Conservation (phyloP, 2,888 invertebrate genomes). For the Eurytoma californica region DNA sequence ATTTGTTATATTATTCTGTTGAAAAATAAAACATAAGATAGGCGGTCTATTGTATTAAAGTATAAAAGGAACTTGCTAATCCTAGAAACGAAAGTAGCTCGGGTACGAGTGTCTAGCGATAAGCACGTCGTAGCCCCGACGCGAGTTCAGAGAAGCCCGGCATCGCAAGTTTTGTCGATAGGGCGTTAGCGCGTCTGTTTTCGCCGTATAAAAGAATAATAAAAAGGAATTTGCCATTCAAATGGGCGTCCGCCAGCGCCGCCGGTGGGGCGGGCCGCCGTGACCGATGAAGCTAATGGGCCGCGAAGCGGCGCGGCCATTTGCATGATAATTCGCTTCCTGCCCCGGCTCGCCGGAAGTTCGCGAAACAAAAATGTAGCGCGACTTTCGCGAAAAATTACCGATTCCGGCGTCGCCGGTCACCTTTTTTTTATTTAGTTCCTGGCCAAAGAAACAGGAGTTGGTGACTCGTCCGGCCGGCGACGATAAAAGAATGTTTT, state of each 20-base stretch:
- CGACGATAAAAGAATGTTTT: no score
- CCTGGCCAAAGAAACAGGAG: no score
- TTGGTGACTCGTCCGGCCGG: no score
- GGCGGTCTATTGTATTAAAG: no score
- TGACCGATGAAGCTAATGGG: slow-evolving; percentile 68
- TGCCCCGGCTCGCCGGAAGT: slow-evolving; percentile 59
- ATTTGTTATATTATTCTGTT: no score
- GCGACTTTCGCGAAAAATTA: slow-evolving; percentile 25
- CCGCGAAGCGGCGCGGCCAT: slow-evolving; percentile 65
- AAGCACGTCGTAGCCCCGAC: neutral
- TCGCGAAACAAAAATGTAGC: slow-evolving; percentile 60
- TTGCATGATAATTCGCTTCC: slow-evolving; percentile 68
- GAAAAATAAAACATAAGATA: no score
- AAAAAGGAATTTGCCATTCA: slow-evolving; percentile 68
- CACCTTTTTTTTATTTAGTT: no score
- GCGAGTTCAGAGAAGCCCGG: neutral
- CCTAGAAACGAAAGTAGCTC: no score
- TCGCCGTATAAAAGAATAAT: slow-evolving; percentile 50
- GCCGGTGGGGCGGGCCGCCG: slow-evolving; percentile 54
- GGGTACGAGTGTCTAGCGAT: no score
- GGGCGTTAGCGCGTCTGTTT: slow-evolving; percentile 3
- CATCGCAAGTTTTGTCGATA: slow-evolving; percentile 24
- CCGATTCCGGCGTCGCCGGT: neutral
- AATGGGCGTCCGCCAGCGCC: slow-evolving; percentile 57
- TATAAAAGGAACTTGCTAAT: no score